These are phyloP conservation scores for Calameuta pallipes DNA, from an alignment of 2,888 invertebrate species.

Conservation along the genomic window DNA sequence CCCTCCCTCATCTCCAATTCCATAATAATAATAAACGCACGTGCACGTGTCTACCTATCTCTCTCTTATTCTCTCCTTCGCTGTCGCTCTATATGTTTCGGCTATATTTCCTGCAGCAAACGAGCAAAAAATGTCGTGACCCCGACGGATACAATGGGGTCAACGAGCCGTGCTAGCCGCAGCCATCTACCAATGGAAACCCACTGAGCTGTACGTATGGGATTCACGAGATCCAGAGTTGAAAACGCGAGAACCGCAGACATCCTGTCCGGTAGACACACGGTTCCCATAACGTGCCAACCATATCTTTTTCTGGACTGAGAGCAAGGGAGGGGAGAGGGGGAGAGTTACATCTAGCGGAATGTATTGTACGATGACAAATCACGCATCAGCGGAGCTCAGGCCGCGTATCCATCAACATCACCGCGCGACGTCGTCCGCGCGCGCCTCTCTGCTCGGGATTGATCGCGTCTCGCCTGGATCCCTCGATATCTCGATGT, in stretches of 20 bases:
- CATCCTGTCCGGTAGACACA: conserved; percentile 17
- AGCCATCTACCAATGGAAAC: conserved; percentile 21
- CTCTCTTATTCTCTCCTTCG: too few relatives aligned
- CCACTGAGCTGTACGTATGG: too few relatives aligned
- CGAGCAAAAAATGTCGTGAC: too few relatives aligned
- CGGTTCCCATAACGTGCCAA: conserved; percentile 19
- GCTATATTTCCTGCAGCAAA: too few relatives aligned
- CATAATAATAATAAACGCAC: too few relatives aligned
- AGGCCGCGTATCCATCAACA: conserved; percentile 51
- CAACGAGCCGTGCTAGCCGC: conserved; percentile 36
- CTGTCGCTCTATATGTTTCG: too few relatives aligned
- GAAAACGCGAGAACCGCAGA: conserved; percentile 5
- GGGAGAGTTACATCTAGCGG: conserved; percentile 4
- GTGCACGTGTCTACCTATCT: too few relatives aligned
- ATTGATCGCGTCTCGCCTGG: conserved; percentile 1
- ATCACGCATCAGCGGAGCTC: conserved; percentile 45
- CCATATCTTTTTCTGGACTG: neutral
- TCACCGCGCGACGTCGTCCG: conserved; percentile 27
- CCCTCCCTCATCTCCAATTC: too few relatives aligned
- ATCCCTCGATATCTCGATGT: neutral
- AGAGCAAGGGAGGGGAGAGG: neutral
- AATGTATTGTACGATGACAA: conserved; percentile 53
- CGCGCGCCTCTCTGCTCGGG: conserved; percentile 17
- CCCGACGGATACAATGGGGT: conserved; percentile 26
- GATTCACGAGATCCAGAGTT: neutral